Conservation (phyloP, 2,797 vertebrate species). For the Ptychadena robeensis region DNA sequence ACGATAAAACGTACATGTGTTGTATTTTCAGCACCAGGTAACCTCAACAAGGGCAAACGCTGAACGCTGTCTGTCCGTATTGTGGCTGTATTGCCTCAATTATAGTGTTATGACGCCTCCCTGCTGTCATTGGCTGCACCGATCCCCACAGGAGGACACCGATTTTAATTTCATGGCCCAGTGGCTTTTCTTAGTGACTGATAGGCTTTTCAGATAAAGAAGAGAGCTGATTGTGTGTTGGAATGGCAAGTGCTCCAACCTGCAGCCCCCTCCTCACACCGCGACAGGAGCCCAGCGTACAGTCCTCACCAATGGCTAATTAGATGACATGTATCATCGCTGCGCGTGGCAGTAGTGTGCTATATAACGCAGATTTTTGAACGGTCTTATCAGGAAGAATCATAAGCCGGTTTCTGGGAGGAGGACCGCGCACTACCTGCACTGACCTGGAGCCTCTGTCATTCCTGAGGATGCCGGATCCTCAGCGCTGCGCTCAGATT, state of each 20-base stretch:
- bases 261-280: conserved; percentile 32
- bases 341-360: conserved; percentile 60
- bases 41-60: not conserved
- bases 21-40: not conserved
- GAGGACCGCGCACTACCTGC: conserved; percentile 75
- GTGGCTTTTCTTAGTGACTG: conserved; percentile 80
- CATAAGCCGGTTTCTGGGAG: conserved; percentile 12
- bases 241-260: conserved; percentile 65
- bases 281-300: conserved; percentile 62
- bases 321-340: conserved; percentile 57
- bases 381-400: conserved; percentile 45
- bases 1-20: too few relatives aligned
- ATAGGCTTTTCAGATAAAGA: conserved; percentile 78
- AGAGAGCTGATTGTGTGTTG: conserved; percentile 72
- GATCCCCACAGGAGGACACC: conserved; percentile 71
- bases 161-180: conserved; percentile 91
- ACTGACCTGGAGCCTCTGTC: conserved; percentile 72
- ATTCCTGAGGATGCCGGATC: conserved; percentile 71
- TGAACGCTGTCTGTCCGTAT: not conserved
- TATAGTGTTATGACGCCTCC: conserved; percentile 65
- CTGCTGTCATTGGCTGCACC: conserved; percentile 72
- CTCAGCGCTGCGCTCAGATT: conserved; percentile 73
- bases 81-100: conserved; percentile 77
- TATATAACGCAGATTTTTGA: not conserved
- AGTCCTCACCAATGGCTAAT: conserved; percentile 69